Conservation (phyloP, 1,140 invertebrate species). For the Odontomachus brunneus region DNA sequence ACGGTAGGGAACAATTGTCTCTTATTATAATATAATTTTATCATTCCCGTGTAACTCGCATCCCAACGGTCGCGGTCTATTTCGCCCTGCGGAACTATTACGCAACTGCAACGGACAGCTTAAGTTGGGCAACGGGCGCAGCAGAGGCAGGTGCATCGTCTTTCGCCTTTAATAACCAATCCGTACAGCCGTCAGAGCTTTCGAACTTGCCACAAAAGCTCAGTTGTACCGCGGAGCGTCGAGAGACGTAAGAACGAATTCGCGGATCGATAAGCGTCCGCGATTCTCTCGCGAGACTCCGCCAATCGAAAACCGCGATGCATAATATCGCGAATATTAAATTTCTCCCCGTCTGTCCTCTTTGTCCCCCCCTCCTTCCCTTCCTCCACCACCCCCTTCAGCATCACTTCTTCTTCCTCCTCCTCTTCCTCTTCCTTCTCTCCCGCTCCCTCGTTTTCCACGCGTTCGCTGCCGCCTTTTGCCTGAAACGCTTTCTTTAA, state of each 20-base stretch:
- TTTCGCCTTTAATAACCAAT: conserved; percentile 58
- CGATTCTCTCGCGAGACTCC: conserved; percentile 36
- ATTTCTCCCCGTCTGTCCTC: not conserved
- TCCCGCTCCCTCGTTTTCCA: not conserved
- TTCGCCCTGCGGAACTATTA: conserved; percentile 26
- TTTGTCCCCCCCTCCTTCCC: not conserved
- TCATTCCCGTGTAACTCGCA: conserved; percentile 15
- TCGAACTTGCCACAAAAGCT: conserved; percentile 56
- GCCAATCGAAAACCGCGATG: conserved; percentile 50
- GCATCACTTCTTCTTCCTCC: not conserved
- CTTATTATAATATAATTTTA: not conserved
- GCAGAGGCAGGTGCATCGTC: conserved; percentile 40
- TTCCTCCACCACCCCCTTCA: no score
- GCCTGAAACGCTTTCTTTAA: conserved; percentile 9
- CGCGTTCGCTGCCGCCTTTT: not conserved
- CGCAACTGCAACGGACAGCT: conserved; percentile 48
- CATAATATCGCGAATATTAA: conserved; percentile 65
- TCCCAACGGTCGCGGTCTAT: not conserved
- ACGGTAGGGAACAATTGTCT: not conserved
- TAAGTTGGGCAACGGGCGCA: conserved; percentile 36
- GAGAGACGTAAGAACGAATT: conserved; percentile 43
- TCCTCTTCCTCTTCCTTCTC: not conserved
- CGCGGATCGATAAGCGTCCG: conserved; percentile 32
- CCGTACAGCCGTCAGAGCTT: conserved; percentile 51
- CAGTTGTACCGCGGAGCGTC: conserved; percentile 45